A percentile compares a stretch with the other conserved stretches of the same genome.
Evolutionary conservation across 2,113 vertebrate species (phyloP).

Genomic region (Protobothrops mucrosquamatus): DNA sequence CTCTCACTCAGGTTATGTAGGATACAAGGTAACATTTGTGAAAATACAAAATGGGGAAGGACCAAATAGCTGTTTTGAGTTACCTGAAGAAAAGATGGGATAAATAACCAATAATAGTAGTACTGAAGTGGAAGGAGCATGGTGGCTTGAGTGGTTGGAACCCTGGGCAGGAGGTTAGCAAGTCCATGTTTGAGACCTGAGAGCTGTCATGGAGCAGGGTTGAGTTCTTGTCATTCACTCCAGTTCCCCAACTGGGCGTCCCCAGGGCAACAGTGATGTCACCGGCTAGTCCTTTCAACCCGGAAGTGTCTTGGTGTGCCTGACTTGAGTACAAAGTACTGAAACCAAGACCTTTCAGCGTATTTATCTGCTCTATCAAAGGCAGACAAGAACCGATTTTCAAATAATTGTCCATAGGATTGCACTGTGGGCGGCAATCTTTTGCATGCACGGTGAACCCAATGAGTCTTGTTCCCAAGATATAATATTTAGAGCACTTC

Average conservation of each 20-base stretch:
- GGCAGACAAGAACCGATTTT: not conserved
- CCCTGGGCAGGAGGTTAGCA: too few species aligned
- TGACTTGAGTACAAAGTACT: too few species aligned
- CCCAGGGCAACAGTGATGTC: too few species aligned
- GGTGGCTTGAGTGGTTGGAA: too few species aligned
- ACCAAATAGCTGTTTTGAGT: not conserved
- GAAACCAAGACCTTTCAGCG: not conserved
- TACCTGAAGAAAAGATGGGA: not conserved
- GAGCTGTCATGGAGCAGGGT: too few species aligned
- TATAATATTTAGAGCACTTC: not conserved
- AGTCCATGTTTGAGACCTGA: too few species aligned
- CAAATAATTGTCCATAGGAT: not conserved
- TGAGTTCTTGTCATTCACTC: too few species aligned
- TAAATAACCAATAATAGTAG: not conserved
- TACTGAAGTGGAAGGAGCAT: not conserved
- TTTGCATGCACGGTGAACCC: not conserved
- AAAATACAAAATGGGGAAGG: not conserved
- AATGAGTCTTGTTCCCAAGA: not conserved
- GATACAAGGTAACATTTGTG: not conserved
- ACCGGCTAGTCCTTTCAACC: too few species aligned
- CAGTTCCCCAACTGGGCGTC: too few species aligned
- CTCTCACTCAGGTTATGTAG: not conserved
- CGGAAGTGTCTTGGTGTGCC: too few species aligned
- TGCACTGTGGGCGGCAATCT: not conserved
- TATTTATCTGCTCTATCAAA: not conserved